A percentile compares a stretch with the other conserved stretches of the same genome.
These are phyloP conservation scores for Naso thynnoides DNA, from an alignment of 2,797 vertebrate genomes.

Conservation along the genomic window DNA sequence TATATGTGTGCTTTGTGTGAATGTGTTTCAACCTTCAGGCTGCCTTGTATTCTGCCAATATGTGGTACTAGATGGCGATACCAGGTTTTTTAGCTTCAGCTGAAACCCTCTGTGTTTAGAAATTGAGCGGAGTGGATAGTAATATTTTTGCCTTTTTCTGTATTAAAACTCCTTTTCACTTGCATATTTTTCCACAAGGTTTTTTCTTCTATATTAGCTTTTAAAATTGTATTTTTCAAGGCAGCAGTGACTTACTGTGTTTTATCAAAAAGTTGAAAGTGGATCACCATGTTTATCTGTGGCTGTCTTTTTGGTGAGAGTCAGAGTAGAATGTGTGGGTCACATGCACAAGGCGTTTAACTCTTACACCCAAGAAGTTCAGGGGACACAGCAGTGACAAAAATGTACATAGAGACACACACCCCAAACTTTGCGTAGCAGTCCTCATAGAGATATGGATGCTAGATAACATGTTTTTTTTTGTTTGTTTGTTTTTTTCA, in stretches of 20 bases:
- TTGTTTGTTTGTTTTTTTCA: too few relatives aligned
- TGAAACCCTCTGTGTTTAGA: constrained; percentile 57
- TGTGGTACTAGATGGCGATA: constrained; percentile 60
- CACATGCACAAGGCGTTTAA: constrained; percentile 45
- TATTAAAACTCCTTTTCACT: constrained; percentile 29
- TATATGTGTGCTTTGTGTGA: constrained; percentile 48
- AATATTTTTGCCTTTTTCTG: constrained; percentile 50
- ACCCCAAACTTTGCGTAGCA: constrained; percentile 18
- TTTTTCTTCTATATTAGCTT: constrained; percentile 1
- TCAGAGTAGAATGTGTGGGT: constrained; percentile 64
- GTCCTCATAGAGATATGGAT: too few relatives aligned
- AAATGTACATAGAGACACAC: background rate
- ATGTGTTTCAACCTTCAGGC: constrained; percentile 78
- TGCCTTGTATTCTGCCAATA: constrained; percentile 74
- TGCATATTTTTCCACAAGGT: background rate
- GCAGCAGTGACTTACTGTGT: constrained; percentile 1
- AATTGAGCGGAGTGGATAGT: constrained; percentile 36
- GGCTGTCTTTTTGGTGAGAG: constrained; percentile 69
- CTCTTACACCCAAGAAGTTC: constrained; percentile 18
- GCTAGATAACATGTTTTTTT: too few relatives aligned
- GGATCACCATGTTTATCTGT: constrained; percentile 61
- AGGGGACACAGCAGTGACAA: constrained; percentile 8
- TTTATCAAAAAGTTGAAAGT: constrained; percentile 52
- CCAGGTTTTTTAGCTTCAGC: constrained; percentile 60
- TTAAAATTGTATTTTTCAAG: constrained; percentile 29